These are phyloP conservation scores for Alviniconcha strummeri DNA, from an alignment of 2,888 invertebrate species.

Conservation along the genomic window DNA sequence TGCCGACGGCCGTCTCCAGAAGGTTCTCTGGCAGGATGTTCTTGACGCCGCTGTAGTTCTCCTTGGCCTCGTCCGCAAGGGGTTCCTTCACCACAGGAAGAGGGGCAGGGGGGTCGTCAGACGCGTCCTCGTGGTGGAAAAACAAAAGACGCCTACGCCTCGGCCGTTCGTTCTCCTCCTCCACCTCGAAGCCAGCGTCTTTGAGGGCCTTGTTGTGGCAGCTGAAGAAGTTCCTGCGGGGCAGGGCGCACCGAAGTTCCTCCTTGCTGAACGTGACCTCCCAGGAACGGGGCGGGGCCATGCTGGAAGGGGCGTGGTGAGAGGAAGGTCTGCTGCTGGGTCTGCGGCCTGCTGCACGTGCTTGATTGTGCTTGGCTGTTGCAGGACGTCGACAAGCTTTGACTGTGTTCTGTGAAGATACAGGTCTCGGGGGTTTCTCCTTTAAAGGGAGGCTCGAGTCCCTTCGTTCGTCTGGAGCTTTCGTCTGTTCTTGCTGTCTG, in stretches of 20 bases:
- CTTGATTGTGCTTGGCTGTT: background rate
- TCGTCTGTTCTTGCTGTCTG: background rate
- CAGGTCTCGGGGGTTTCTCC: background rate
- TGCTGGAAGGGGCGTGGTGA: background rate
- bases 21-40: background rate
- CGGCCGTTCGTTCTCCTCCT: slow-evolving; percentile 19
- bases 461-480: background rate
- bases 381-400: background rate
- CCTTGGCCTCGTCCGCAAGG: background rate
- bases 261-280: slow-evolving; percentile 29
- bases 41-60: slow-evolving; percentile 3
- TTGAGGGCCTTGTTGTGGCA: slow-evolving; percentile 59
- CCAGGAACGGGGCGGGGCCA: background rate
- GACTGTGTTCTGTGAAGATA: background rate
- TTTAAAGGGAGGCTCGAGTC: background rate
- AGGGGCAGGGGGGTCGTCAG: slow-evolving; percentile 11
- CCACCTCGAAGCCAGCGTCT: slow-evolving; percentile 53
- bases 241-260: slow-evolving; percentile 56
- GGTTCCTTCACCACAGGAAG: slow-evolving; percentile 33
- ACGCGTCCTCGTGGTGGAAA: slow-evolving; percentile 4
- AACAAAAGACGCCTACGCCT: slow-evolving; percentile 20
- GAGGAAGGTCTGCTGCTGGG: background rate
- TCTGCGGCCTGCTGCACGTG: background rate
- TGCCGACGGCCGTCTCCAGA: slow-evolving; percentile 2
- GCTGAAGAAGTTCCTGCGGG: slow-evolving; percentile 55